A percentile compares a stretch with the other conserved stretches of the same genome.
Conservation (phyloP, 1,140 invertebrate genomes). For the Cydia strobilella region DNA sequence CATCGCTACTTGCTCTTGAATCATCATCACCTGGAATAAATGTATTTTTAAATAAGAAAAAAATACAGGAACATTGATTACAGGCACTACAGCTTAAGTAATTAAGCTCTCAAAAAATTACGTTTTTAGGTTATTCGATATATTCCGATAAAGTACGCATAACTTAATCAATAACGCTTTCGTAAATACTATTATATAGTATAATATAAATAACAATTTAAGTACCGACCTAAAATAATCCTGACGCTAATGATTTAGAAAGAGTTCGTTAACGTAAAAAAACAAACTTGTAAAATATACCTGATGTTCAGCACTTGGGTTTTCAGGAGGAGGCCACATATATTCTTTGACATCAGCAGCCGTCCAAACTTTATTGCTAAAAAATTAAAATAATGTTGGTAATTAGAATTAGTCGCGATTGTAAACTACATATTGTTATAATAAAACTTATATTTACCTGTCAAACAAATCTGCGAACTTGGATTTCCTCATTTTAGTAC, state of each 20-base stretch:
- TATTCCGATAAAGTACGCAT: too few relatives aligned
- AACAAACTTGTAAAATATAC: conserved; percentile 42
- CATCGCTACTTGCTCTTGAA: conserved; percentile 91
- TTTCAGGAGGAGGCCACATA: conserved; percentile 91
- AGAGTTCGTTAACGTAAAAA: too few relatives aligned
- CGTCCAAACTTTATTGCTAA: conserved; percentile 85
- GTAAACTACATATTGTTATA: conserved; percentile 33
- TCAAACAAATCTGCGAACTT: conserved; percentile 89
- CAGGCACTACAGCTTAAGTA: too few relatives aligned
- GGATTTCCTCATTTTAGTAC: conserved; percentile 83
- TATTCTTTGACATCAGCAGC: conserved; percentile 96
- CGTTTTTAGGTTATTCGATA: too few relatives aligned
- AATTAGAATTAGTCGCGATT: background rate
- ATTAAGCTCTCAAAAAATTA: too few relatives aligned
- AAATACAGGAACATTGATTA: too few relatives aligned
- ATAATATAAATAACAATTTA: too few relatives aligned
- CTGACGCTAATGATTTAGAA: too few relatives aligned
- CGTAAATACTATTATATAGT: too few relatives aligned
- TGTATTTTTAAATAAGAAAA: background rate
- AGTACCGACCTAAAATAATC: too few relatives aligned
- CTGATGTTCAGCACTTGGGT: conserved; percentile 62
- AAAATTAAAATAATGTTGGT: conserved; percentile 43
- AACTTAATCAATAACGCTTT: too few relatives aligned
- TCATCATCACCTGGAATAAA: conserved; percentile 77
- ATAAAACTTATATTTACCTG: conserved; percentile 77